Evolutionary conservation across 2,113 vertebrate species (phyloP), one percentile per base, ranked within the genome.

Genomic region (Pipra filicauda): DNA sequence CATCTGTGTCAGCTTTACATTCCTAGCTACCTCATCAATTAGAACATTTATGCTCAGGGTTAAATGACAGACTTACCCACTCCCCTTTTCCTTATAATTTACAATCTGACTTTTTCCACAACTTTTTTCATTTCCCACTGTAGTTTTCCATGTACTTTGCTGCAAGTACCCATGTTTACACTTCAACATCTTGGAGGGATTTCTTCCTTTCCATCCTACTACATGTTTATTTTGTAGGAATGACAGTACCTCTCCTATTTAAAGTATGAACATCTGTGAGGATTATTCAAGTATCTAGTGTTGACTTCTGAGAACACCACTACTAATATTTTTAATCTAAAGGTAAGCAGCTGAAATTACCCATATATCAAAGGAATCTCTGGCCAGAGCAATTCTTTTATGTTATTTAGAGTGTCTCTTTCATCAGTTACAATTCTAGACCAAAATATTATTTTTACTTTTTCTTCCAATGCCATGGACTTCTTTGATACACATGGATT

Each of bases 261-360:
- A 90, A 90, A 94, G 37, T 84, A 73, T 37, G 44, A 86, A 89
- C 69, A 89, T 90, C 62, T 95, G 72, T 76, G 64, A 85, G 72
- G 64, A 89, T 86, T 91, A 84, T 8, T 91, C 41, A 35, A 70
- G 28, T 83, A 81, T 49, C 48, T 84, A 31, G 12, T 75, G 31
- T 67, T 85, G 74, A 75, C 41, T 65, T 88, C 6, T 58, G 24
- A 87, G 64, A 80, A 69, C 8, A 44, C 11, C 23, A 51, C 35
- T 39, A 71, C 5, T 66, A 75, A 5, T 71, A 82, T 69, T 83
- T 85, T 67, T 88, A 79, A 64, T 71, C 30, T 75, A 78, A 84
- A 88, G 37, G 39, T 73, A 89, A 89, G 83, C n/a, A 83, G 51
- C n/a, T 66, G 66, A 93, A 95, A 69, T 75, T 49, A 73, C 41